Percentiles rank a stretch among this genome's conserved stretches.
These are phyloP conservation scores for Corapipo altera DNA, from an alignment of 2,113 vertebrate genomes.

Conservation along the genomic window DNA sequence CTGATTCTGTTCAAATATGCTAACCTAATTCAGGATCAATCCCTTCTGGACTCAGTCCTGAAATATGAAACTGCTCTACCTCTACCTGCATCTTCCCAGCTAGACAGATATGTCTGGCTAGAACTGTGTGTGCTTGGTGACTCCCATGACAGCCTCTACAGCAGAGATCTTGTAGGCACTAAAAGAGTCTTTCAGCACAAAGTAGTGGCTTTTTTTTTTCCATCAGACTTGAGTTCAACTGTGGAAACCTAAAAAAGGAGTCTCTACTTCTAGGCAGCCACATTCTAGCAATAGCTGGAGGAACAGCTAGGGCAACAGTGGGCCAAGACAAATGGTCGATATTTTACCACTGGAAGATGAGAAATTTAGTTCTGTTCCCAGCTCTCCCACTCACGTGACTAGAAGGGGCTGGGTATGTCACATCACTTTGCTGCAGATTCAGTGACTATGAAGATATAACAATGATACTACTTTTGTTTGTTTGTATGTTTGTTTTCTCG, in stretches of 20 bases:
- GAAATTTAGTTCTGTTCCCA: not conserved
- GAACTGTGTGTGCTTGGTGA: not conserved
- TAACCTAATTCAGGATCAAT: not conserved
- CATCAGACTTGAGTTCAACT: not conserved
- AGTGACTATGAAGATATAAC: not conserved
- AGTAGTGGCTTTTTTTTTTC: not conserved
- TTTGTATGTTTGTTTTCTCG: not conserved
- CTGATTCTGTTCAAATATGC: not conserved
- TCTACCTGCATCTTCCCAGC: not conserved
- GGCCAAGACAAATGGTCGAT: not conserved
- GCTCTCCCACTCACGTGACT: not conserved
- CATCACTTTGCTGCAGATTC: not conserved
- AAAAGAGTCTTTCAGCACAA: not conserved
- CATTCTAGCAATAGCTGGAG: not conserved
- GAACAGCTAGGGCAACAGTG: not conserved
- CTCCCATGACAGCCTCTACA: not conserved
- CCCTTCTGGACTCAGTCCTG: not conserved
- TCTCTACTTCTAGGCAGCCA: not conserved
- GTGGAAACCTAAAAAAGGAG: not conserved
- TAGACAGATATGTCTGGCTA: not conserved
- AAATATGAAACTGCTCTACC: not conserved
- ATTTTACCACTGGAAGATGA: not conserved
- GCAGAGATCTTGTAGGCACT: not conserved
- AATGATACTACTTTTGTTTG: not conserved
- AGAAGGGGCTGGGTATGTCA: not conserved